Conservation (phyloP, 2,113 vertebrate species). For the Bucco capensis region DNA sequence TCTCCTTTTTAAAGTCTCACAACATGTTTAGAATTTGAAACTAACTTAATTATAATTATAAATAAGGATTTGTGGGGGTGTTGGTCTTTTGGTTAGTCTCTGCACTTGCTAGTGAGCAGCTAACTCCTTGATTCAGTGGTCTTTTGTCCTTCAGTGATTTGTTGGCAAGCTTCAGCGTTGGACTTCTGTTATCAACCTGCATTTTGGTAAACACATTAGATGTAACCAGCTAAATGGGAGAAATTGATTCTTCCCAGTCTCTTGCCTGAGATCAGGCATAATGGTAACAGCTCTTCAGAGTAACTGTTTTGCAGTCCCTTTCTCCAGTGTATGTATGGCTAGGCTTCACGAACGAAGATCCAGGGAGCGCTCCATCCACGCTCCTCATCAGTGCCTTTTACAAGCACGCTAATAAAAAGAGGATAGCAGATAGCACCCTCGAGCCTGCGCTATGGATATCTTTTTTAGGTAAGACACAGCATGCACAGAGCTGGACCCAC, state of each 20-base stretch:
- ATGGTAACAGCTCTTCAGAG: background rate
- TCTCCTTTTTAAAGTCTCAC: background rate
- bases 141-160: background rate
- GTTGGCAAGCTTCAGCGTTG: background rate
- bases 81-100: background rate
- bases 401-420: too few species aligned
- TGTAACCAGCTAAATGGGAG: background rate
- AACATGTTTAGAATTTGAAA: background rate
- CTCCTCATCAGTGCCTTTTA: too few species aligned
- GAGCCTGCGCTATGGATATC: too few species aligned
- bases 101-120: background rate
- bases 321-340: too few species aligned
- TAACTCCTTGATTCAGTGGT: background rate
- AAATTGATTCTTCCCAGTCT: background rate
- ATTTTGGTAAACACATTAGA: background rate
- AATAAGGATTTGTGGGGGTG: background rate
- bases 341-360: too few species aligned
- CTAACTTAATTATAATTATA: background rate
- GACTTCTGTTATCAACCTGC: background rate
- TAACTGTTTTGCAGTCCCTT: background rate
- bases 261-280: background rate
- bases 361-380: too few species aligned
- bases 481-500: too few species aligned
- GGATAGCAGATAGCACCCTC: too few species aligned
- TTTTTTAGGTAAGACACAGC: too few species aligned